Evolutionary conservation across 2,113 vertebrate genomes (phyloP).

Genomic region (Menidia beryllina): DNA sequence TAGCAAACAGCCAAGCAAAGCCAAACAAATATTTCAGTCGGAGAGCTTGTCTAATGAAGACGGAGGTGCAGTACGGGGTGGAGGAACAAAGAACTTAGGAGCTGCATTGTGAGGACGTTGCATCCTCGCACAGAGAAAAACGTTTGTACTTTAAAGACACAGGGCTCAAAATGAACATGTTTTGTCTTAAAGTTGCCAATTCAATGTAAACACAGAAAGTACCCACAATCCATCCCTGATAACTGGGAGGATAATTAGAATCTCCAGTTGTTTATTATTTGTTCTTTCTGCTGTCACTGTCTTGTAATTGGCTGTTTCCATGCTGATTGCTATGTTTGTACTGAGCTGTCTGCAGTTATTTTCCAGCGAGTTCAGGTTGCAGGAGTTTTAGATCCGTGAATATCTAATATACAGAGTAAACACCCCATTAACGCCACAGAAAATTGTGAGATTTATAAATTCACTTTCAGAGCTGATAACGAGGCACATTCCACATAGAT

Average conservation of each 20-base stretch:
- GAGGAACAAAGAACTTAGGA: conserved; percentile 35
- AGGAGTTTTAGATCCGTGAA: conserved; percentile 24
- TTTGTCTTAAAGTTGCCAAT: conserved; percentile 24
- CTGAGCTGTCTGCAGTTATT: conserved; percentile 18
- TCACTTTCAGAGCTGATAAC: conserved; percentile 17
- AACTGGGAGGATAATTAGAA: conserved; percentile 33
- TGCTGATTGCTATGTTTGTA: conserved; percentile 41
- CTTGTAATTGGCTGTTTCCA: conserved; percentile 49
- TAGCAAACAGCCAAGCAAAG: conserved; percentile 41
- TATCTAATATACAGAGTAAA: conserved; percentile 33
- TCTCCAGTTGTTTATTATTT: conserved; percentile 29
- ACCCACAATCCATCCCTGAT: conserved; percentile 8
- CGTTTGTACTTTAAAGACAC: conserved; percentile 23
- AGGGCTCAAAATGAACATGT: conserved; percentile 26
- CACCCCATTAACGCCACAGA: conserved; percentile 28
- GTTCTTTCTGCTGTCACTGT: conserved; percentile 26
- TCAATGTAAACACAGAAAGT: conserved; percentile 12
- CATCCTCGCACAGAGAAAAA: neutral
- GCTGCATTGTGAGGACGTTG: conserved; percentile 22
- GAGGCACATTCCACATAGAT: conserved; percentile 15
- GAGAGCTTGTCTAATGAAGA: conserved; percentile 48
- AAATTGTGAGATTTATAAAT: conserved; percentile 18
- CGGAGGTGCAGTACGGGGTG: conserved; percentile 20
- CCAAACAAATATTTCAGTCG: conserved; percentile 54
- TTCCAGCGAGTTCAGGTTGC: conserved; percentile 4